Percentiles rank a stretch among this genome's conserved stretches.
These are phyloP conservation scores for Siniperca obscura DNA, from an alignment of 2,797 vertebrate genomes.

Conservation along the genomic window DNA sequence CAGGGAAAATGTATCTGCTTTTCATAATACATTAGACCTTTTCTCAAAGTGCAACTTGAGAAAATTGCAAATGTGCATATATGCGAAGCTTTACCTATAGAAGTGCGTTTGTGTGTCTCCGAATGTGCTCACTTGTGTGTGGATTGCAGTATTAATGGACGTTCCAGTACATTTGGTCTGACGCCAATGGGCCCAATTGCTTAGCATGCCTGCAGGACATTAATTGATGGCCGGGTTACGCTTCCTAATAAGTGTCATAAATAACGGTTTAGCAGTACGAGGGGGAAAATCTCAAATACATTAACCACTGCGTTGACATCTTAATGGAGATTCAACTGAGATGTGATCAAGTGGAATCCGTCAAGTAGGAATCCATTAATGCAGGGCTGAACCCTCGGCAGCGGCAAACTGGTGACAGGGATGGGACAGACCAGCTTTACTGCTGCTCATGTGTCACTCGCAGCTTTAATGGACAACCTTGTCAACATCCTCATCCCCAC, in stretches of 20 bases:
- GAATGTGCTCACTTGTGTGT: conserved; percentile 75
- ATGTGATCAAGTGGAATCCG: conserved; percentile 81
- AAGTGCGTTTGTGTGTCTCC: conserved; percentile 56
- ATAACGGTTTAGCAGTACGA: conserved; percentile 86
- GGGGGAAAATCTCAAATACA: conserved; percentile 82
- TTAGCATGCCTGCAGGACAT: conserved; percentile 84
- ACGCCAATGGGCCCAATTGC: conserved; percentile 82
- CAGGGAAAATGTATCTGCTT: conserved; percentile 5
- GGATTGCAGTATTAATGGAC: conserved; percentile 80
- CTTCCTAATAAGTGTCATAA: conserved; percentile 89
- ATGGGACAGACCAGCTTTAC: conserved; percentile 72
- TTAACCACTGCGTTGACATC: conserved; percentile 85
- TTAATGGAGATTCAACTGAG: conserved; percentile 87
- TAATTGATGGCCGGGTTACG: conserved; percentile 86
- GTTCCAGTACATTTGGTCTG: conserved; percentile 86
- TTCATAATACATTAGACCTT: conserved; percentile 49
- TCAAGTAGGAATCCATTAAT: conserved; percentile 81
- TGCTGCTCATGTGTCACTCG: conserved; percentile 75
- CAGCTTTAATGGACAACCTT: conserved; percentile 78
- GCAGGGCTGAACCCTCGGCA: conserved; percentile 57
- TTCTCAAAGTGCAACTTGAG: conserved; percentile 52
- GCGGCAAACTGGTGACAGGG: conserved; percentile 59
- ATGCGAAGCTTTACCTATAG: conserved; percentile 39
- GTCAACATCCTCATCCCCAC: conserved; percentile 77
- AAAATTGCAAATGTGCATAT: conserved; percentile 50